Percentiles rank a stretch among this genome's conserved stretches.
These are phyloP conservation scores for Struthidea cinerea DNA, from an alignment of 2,113 vertebrate species.

Conservation along the genomic window DNA sequence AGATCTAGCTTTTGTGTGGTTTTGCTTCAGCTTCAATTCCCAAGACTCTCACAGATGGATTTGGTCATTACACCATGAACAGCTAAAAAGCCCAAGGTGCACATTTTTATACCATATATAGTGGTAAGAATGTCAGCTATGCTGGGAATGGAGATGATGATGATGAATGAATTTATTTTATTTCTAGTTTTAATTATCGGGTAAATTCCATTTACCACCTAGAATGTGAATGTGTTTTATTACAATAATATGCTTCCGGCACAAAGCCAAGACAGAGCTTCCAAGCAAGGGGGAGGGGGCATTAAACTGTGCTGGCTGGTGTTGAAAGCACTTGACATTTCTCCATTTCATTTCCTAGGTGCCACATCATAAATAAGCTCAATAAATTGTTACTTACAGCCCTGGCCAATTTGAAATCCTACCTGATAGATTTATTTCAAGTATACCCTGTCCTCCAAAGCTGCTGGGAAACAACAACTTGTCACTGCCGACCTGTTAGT, in stretches of 20 bases:
- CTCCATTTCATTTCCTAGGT: slow-evolving; percentile 54
- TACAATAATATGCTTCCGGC: slow-evolving; percentile 14
- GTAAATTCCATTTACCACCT: slow-evolving; percentile 49
- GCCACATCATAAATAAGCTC: slow-evolving; percentile 54
- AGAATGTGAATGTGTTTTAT: slow-evolving; percentile 27
- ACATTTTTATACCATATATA: slow-evolving; percentile 36
- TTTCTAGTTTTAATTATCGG: slow-evolving; percentile 48
- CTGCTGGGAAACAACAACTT: slow-evolving; percentile 33
- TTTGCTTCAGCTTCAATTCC: slow-evolving; percentile 11
- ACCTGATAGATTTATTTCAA: slow-evolving; percentile 48
- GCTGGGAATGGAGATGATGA: neutral
- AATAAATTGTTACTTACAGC: slow-evolving; percentile 30
- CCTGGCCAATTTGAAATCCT: slow-evolving; percentile 15
- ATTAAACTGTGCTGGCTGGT: slow-evolving; percentile 7
- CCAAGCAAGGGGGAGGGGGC: neutral
- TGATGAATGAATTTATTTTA: slow-evolving; percentile 32
- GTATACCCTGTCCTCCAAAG: slow-evolving; percentile 27
- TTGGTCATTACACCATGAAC: neutral
- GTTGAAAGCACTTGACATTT: slow-evolving; percentile 46
- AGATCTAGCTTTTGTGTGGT: slow-evolving; percentile 3
- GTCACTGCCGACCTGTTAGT: neutral
- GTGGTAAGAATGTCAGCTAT: neutral
- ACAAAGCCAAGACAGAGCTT: neutral
- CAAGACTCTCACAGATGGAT: slow-evolving; percentile 3
- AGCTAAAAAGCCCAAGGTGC: slow-evolving; percentile 39